A percentile compares a stretch with the other conserved stretches of the same genome.
Evolutionary conservation across 30 jellyfish, hydroid and myxozoan genomes (phyloP).

Genomic region (Chrysaora quinquecirrha): DNA sequence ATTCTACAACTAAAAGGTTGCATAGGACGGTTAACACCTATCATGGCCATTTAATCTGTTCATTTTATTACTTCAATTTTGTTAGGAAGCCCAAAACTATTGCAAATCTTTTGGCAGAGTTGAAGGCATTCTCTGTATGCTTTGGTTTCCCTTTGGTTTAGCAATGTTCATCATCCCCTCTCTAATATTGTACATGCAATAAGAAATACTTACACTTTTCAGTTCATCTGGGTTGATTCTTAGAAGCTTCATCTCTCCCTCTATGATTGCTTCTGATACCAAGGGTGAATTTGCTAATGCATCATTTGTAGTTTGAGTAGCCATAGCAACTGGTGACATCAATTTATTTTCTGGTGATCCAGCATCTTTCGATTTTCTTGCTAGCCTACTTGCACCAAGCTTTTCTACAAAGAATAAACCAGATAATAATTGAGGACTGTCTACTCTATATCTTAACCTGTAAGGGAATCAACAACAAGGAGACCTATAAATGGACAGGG

Average conservation of each 20-base stretch:
- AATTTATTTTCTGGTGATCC: constrained; percentile 67
- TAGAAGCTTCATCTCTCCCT: constrained; percentile 30
- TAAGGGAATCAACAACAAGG: neutral
- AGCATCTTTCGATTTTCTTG: constrained; percentile 55
- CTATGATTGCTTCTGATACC: neutral
- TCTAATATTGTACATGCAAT: no score
- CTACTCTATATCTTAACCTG: no score
- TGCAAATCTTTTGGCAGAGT: neutral
- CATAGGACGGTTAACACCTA: no score
- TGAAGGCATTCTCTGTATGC: no score
- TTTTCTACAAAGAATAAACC: constrained; percentile 10
- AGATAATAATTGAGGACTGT: neutral
- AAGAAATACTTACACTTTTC: constrained; percentile 39
- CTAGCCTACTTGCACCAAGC: constrained; percentile 16
- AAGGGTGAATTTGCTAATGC: constrained; percentile 10
- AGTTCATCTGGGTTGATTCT: constrained; percentile 57
- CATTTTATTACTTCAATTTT: no score
- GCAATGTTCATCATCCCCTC: no score
- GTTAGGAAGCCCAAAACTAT: neutral
- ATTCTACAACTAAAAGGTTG: no score
- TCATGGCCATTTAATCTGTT: no score
- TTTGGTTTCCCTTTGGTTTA: no score
- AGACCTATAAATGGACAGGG: neutral
- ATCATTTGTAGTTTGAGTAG: constrained; percentile 17
- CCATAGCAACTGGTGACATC: constrained; percentile 50